Percentiles rank a stretch among this genome's conserved stretches.
Conservation (phyloP, 35 echinoderm and acorn worm genomes). For the Apostichopus japonicus region DNA sequence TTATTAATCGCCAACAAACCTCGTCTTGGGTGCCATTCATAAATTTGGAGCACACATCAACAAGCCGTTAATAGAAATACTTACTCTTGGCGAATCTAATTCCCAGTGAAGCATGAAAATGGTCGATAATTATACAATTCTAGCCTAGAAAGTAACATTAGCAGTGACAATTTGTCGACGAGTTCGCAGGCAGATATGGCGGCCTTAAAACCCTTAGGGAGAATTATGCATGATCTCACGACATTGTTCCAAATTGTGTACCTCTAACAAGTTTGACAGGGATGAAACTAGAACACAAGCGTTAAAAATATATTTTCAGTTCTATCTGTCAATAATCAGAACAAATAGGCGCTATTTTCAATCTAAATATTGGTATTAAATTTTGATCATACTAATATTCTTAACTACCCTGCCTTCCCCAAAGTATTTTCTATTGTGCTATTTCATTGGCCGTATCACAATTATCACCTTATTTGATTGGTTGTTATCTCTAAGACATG, state of each 20-base stretch:
- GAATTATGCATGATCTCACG: conserved; percentile 32
- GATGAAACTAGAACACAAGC: too few species aligned
- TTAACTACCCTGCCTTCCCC: not conserved
- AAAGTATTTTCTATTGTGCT: conserved; percentile 53
- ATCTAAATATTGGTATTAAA: not conserved
- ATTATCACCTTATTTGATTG: conserved; percentile 46
- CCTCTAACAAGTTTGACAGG: too few species aligned
- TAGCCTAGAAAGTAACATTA: conserved; percentile 49
- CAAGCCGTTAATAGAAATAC: conserved; percentile 8
- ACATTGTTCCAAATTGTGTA: too few species aligned
- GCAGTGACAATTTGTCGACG: conserved; percentile 35
- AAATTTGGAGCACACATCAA: conserved; percentile 15
- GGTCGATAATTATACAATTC: conserved; percentile 40
- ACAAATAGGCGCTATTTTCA: not conserved
- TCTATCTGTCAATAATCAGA: not conserved
- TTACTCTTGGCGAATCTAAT: conserved; percentile 41
- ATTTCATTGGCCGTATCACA: conserved; percentile 20
- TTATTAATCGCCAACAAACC: conserved; percentile 36
- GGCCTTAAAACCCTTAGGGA: conserved; percentile 35
- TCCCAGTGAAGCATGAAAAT: conserved; percentile 59
- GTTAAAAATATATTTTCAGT: too few species aligned
- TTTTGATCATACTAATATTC: conserved; percentile 34
- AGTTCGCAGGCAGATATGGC: conserved; percentile 40
- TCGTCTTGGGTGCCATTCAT: conserved; percentile 8
- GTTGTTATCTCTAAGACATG: not conserved